Percentiles rank a stretch among this genome's conserved stretches.
These are phyloP conservation scores for Polyploca ridens DNA, from an alignment of 2,888 invertebrate species.

Conservation along the genomic window DNA sequence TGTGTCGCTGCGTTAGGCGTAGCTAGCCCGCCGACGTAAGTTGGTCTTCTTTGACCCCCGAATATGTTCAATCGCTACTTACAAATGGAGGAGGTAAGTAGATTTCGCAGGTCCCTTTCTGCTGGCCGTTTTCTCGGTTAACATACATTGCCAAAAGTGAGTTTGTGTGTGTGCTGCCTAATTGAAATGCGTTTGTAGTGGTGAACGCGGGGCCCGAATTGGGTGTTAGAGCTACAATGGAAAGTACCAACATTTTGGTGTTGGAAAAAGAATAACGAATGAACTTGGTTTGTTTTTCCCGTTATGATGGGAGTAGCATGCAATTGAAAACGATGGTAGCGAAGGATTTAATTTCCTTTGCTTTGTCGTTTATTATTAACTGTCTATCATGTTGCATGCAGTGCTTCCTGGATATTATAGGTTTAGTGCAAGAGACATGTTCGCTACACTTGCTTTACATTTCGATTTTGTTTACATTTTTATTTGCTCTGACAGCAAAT, in stretches of 20 bases:
- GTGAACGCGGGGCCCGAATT: slow-evolving; percentile 39
- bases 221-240: slow-evolving; percentile 34
- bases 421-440: too few species aligned
- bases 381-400: background rate
- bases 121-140: slow-evolving; percentile 30
- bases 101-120: slow-evolving; percentile 27
- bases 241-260: slow-evolving; percentile 26
- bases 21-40: slow-evolving; percentile 13
- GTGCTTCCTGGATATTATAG: background rate
- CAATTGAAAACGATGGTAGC: background rate
- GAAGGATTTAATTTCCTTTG: background rate
- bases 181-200: slow-evolving; percentile 33
- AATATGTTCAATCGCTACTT: slow-evolving; percentile 8
- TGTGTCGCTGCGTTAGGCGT: slow-evolving; percentile 21
- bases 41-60: slow-evolving; percentile 12
- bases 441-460: too few species aligned
- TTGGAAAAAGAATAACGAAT: slow-evolving; percentile 18
- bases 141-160: slow-evolving; percentile 36
- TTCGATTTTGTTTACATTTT: background rate
- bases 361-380: background rate
- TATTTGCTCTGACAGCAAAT: background rate
- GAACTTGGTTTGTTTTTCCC: background rate
- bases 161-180: slow-evolving; percentile 32
- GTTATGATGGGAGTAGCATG: background rate
- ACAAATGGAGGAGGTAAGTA: slow-evolving; percentile 3